Evolutionary conservation across 2,888 invertebrate genomes (phyloP).

Genomic region (Thera obeliscata): DNA sequence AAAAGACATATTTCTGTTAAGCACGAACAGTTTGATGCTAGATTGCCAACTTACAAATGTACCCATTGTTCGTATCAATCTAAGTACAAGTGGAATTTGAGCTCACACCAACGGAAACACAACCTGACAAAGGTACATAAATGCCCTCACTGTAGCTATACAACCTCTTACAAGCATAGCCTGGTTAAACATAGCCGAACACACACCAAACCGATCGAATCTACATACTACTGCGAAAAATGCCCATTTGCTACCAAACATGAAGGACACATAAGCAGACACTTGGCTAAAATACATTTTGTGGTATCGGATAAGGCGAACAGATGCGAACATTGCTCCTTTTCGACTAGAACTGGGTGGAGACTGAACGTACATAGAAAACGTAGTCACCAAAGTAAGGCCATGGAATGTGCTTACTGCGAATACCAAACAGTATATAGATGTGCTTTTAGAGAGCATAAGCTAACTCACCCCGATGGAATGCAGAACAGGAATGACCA

Average conservation of each 20-base stretch:
- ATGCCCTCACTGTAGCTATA: conserved; percentile 21
- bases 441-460: conserved; percentile 66
- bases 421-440: conserved; percentile 58
- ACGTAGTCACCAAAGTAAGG: conserved; percentile 51
- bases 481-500: conserved; percentile 9
- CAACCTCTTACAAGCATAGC: conserved; percentile 52
- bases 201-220: conserved; percentile 45
- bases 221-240: conserved; percentile 59
- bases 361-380: conserved; percentile 63
- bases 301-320: conserved; percentile 59
- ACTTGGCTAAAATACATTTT: conserved; percentile 66
- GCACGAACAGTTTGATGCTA: conserved; percentile 44
- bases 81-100: conserved; percentile 48
- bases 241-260: conserved; percentile 63
- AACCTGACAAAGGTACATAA: conserved; percentile 12
- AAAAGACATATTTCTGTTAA: conserved; percentile 57
- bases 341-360: conserved; percentile 62
- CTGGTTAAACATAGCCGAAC: conserved; percentile 52
- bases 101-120: conserved; percentile 49
- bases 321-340: conserved; percentile 63
- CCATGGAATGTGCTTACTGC: conserved; percentile 58
- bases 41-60: conserved; percentile 32
- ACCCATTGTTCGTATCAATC: conserved; percentile 44
- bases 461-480: conserved; percentile 37
- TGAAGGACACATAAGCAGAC: conserved; percentile 65